Base-by-base conservation (phyloP, 2,888 invertebrate genomes). In the Metalampra italica region DNA sequence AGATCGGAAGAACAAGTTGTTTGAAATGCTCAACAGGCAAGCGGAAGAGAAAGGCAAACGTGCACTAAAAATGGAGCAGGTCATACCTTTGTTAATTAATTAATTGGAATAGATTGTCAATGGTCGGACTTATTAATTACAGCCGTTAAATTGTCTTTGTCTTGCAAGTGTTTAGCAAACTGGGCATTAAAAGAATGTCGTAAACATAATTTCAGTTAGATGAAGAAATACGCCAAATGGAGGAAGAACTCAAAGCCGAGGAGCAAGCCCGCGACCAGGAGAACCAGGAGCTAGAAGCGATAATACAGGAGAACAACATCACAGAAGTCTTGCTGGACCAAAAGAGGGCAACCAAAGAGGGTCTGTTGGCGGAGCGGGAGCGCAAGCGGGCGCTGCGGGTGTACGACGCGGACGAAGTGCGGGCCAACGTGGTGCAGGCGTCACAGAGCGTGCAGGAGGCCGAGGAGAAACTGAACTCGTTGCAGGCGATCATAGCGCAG, bases 361-460 rank as follows among this genome's bases (percentile, higher is more conserved):
- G 71, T 0, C 14, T 85, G 3, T 22, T 78, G 11, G 68, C 72
- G 0, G 85, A 87, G 47, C 67, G 82, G 1, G 76, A 74, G 0
- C 69, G 78, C 22, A 80, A 75, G 38, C 71, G 64, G 51, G 78
- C 80, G 1, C 52, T 79, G 1, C 75, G 83, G 45, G 88, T 89
- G 0, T 78, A 80, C 40, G 84, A 88, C 49, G 85, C 79, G 0
- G 82, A 86, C 0, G 88, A 86, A 51, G 75, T 87, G 1, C 69
- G 64, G 43, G 66, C 72, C 0, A 78, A 87, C 29, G 79, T 66
- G 0, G 74, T 75, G 43, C 76, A 82, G 53, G 79, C 84, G 0
- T 61, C 73, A 0, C 75, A 71, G 39, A 76, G 76, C 49, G 75
- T 82, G 0, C 75, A 78, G 47, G 86, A 86, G 39, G 75, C 71